phyloP scores from a whole-genome alignment of 2,797 vertebrate genomes.

The Protonibea diacanthus region DNA sequence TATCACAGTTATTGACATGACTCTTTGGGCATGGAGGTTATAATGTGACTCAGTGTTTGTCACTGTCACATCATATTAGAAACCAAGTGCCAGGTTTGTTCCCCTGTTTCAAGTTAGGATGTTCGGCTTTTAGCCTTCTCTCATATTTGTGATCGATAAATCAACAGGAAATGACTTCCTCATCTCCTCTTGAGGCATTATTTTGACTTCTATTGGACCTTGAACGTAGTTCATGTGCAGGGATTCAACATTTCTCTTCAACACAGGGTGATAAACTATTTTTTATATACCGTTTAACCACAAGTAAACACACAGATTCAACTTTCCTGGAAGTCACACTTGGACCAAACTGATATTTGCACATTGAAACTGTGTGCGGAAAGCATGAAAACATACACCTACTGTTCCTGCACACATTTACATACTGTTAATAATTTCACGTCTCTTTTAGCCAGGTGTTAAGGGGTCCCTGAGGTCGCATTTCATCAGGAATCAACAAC shows the following conservation, averaged over 20 bases:
- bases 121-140: neutral
- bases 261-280: neutral
- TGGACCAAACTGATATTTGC: conserved; percentile 60
- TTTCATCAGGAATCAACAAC: conserved; percentile 81
- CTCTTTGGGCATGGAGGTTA: too few relatives aligned
- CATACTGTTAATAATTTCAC: conserved; percentile 61
- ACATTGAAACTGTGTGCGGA: conserved; percentile 36
- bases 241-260: neutral
- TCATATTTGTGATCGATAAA: neutral
- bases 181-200: neutral
- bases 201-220: neutral
- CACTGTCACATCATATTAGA: neutral
- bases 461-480: conserved; percentile 67
- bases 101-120: neutral
- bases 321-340: conserved; percentile 67
- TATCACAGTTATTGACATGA: too few relatives aligned
- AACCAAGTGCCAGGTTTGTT: too few relatives aligned
- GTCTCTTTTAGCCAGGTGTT: conserved; percentile 77
- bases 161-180: too few relatives aligned
- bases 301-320: conserved; percentile 19
- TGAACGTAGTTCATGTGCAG: neutral
- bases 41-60: neutral
- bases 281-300: neutral
- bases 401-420: conserved; percentile 53
- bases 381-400: conserved; percentile 57